Base-by-base conservation (phyloP, 1,140 invertebrate species). In the Lordiphosa mommai region DNA sequence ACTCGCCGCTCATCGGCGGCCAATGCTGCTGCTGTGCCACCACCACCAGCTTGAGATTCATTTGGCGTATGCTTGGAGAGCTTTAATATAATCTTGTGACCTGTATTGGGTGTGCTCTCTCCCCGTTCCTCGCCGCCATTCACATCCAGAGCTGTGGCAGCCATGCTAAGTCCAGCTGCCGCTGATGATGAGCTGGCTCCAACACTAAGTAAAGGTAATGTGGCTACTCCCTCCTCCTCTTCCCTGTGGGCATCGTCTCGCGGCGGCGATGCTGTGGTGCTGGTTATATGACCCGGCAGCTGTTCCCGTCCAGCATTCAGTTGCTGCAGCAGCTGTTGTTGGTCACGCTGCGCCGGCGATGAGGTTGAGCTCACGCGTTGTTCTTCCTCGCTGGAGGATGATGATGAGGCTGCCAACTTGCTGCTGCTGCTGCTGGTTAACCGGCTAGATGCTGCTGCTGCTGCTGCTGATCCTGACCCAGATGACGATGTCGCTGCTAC, bases 81-180 rank as follows among this genome's bases (percentile, higher is more conserved):
- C 56, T 88, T 88, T 32, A 88, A 38, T 32, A 87, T 88, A 4
- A 88, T 73, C 60, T 86, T 87, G 38, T 87, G 84, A 29, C 67
- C 61, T 20, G 46, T 16, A 48, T 23, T 43, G 7, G 20, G n/a
- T 3, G 20, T 23, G 16, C 50, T 67, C 10, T 63, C 51, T 33
- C 52, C 58, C 9, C 34, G 43, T 16, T 47, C 69, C 30, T 71
- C 79, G 33, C 65, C 66, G 32, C 67, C 63, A 44, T 72, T 76
- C 2, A 82, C 60, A 60, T 82, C 76, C 8, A 80, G 33, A 10
- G 74, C 66, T 33, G 74, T 80, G 47, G 74, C 74, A 38, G 71
- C 76, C 74, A 80, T 80, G 32, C 30, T 37, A 40, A n/a, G n/a
- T n/a, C n/a, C 50, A 12, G 14, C 56, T 53, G 34, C 37, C 33